Base-by-base conservation (phyloP, 2,888 invertebrate genomes). In the Anthophora plumipes region DNA sequence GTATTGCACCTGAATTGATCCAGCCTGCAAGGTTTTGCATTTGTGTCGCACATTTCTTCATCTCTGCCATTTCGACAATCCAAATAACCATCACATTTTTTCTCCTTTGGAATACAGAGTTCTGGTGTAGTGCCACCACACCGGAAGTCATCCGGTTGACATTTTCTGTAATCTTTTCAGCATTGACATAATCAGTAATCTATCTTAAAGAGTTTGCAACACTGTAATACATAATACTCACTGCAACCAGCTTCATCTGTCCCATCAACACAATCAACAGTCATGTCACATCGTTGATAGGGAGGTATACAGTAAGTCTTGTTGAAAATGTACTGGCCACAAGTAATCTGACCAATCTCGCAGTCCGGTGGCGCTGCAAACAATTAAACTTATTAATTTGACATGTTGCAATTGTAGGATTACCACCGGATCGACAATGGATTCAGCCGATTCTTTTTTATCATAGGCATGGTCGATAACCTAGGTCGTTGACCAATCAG, bases 231-330 rank as follows among this genome's bases (percentile, higher is more conserved):
- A 20, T 54, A 25, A 83, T 91, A 97, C 98, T 98, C 94, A 98
- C 98, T 97, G 95, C 99, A 99, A 93, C 97, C 97, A 14, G 97
- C 97, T 94, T 99, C 99, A 94, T 99, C 99, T 50, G 98, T 97
- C 85, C 98, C 98, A 93, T 98, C 98, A 81, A 98, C 97, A 93
- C 99, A 99, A 94, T 99, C 98, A 48, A 98, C 97, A 86, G 96
- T 97, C 96, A 97, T 98, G 95, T 99, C 99, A 94, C 99, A 99
- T 94, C 97, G 96, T 94, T 97, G 96, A 94, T 98, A 97, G 82
- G 97, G 97, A 78, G 98, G 98, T 92, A 98, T 97, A 94, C 99
- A 99, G 94, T 98, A 98, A 43, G 98, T 98, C 94, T 97, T 97
- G 95, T 99, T 99, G 96, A 97, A 99, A 90, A 97, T 96, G 94